These are phyloP conservation scores for Gymnarchus niloticus DNA, from an alignment of 2,113 vertebrate genomes.

Conservation along the genomic window DNA sequence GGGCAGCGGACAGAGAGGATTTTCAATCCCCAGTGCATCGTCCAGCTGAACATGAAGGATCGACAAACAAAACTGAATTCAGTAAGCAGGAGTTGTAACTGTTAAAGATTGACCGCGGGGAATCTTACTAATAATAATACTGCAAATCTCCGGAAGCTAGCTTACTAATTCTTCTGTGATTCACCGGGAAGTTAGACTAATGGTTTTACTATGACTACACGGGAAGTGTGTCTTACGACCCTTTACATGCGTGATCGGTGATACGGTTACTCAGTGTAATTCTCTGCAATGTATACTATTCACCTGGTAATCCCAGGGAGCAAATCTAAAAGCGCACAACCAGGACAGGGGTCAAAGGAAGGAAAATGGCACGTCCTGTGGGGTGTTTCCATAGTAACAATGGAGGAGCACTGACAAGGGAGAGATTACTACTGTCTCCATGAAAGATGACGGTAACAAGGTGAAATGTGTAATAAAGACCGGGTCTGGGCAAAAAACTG, in stretches of 20 bases:
- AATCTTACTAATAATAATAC: background rate
- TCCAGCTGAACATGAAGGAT: background rate
- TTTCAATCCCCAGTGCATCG: background rate
- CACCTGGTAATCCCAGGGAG: too few relatives aligned
- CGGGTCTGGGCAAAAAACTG: background rate
- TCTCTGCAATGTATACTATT: background rate
- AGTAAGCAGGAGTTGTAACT: background rate
- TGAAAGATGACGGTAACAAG: background rate
- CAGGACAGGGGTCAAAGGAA: background rate
- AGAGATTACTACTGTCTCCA: constrained; percentile 7
- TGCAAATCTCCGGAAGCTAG: background rate
- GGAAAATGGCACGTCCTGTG: background rate
- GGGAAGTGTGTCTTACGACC: background rate
- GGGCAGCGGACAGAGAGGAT: background rate
- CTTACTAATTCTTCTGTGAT: background rate
- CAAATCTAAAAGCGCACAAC: background rate
- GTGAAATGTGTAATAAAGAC: background rate
- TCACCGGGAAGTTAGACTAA: background rate
- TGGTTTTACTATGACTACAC: background rate
- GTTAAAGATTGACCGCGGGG: background rate
- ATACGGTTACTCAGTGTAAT: background rate
- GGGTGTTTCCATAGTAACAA: constrained; percentile 18
- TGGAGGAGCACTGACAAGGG: background rate
- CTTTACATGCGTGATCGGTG: background rate
- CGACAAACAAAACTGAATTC: background rate